Conservation (phyloP, 1,140 invertebrate species). For the Trichonephila clavipes region DNA sequence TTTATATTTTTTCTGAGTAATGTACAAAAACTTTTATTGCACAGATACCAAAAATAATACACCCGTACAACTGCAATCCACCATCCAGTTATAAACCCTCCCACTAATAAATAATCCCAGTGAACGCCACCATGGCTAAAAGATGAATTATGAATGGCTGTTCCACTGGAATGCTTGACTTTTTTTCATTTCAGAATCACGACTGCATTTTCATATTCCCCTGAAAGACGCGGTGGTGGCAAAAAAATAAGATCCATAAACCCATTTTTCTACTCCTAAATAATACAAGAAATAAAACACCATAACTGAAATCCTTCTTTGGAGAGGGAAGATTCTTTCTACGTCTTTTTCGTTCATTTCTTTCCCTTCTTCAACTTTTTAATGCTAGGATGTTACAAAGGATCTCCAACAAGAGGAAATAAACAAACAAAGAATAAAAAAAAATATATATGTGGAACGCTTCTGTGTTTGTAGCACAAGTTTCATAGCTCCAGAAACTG, state of each 20-base stretch:
- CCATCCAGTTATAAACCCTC: not conserved
- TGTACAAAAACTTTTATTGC: no score
- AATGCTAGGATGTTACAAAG: slow-evolving; percentile 43
- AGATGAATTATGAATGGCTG: not conserved
- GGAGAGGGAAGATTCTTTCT: slow-evolving; percentile 22
- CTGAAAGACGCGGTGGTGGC: not conserved
- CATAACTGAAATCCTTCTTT: slow-evolving; percentile 30
- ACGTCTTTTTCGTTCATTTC: slow-evolving; percentile 21
- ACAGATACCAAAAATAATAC: not conserved
- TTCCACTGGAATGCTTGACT: slow-evolving; percentile 8
- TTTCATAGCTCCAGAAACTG: slow-evolving; percentile 25
- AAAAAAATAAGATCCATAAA: not conserved
- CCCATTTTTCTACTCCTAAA: slow-evolving; percentile 53
- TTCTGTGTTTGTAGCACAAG: slow-evolving; percentile 37
- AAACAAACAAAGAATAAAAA: slow-evolving; percentile 1
- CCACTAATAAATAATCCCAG: not conserved
- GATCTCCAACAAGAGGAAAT: not conserved
- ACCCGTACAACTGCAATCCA: not conserved
- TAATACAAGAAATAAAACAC: slow-evolving; percentile 64
- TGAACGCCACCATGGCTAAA: not conserved
- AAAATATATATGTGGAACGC: not conserved
- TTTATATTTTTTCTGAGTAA: no score
- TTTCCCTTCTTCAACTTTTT: slow-evolving; percentile 15
- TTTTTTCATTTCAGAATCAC: slow-evolving; percentile 38
- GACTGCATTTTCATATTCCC: slow-evolving; percentile 44